Evolutionary conservation across 2,113 vertebrate species (phyloP).

Genomic region (Pelecanoides urinatrix): DNA sequence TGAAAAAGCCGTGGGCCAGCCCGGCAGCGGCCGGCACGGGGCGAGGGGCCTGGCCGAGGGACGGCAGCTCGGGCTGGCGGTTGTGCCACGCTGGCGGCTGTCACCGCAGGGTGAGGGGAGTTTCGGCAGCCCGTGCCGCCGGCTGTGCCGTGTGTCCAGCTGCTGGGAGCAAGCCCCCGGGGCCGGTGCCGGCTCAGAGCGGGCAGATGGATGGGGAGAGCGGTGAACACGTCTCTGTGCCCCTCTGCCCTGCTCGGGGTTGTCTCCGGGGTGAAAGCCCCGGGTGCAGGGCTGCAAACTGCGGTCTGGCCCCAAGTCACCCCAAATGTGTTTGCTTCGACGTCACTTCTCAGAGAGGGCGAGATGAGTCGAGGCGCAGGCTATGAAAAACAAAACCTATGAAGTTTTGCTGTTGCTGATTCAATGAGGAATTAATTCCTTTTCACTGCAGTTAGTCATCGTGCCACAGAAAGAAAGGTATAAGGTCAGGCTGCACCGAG

Average conservation of each 20-base stretch:
- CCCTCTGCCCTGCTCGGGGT: background rate
- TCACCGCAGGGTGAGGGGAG: accelerated
- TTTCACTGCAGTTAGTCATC: conserved; percentile 39
- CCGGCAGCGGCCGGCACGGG: background rate
- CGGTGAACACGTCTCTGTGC: accelerated
- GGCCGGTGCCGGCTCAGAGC: background rate
- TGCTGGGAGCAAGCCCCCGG: background rate
- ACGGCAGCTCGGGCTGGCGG: background rate
- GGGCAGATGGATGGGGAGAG: background rate
- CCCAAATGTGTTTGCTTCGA: background rate
- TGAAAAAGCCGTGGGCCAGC: background rate
- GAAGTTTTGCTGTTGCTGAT: conserved; percentile 8
- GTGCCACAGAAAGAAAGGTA: background rate
- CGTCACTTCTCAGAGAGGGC: conserved; percentile 15
- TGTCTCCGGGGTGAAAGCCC: background rate
- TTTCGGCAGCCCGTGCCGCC: background rate
- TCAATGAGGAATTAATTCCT: conserved; percentile 40
- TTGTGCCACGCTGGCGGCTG: background rate
- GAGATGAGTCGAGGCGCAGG: background rate
- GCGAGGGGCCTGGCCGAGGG: background rate
- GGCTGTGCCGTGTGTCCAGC: accelerated
- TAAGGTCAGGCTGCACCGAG: background rate
- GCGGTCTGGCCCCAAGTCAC: background rate
- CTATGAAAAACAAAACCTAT: conserved; percentile 40
- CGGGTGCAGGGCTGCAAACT: background rate